Conservation (phyloP, 1,140 invertebrate species). For the Cotesia chilonis region DNA sequence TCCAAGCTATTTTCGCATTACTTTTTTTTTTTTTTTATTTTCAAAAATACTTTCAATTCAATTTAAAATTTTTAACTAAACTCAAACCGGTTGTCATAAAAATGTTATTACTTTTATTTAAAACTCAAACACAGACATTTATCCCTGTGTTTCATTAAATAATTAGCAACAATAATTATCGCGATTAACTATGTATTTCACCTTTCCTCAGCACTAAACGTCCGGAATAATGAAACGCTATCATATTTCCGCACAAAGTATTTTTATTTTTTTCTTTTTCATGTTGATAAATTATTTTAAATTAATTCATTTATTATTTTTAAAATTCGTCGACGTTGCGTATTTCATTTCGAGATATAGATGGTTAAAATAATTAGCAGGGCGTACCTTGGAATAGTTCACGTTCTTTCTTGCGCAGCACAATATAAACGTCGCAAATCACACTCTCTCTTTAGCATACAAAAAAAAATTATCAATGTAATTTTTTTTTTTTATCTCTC, state of each 20-base stretch:
- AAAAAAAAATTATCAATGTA: slow-evolving; percentile 26
- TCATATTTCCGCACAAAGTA: slow-evolving; percentile 64
- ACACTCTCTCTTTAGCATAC: slow-evolving; percentile 54
- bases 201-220: slow-evolving; percentile 68
- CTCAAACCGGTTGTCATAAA: slow-evolving; percentile 6
- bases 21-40: slow-evolving; percentile 43
- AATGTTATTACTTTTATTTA: not conserved
- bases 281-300: slow-evolving; percentile 42
- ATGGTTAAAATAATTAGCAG: slow-evolving; percentile 65
- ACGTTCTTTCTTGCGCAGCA: slow-evolving; percentile 68
- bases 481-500: slow-evolving; percentile 17
- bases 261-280: slow-evolving; percentile 60
- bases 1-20: slow-evolving; percentile 55
- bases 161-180: slow-evolving; percentile 19
- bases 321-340: slow-evolving; percentile 54
- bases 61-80: not conserved
- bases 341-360: slow-evolving; percentile 63
- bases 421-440: slow-evolving; percentile 66
- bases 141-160: slow-evolving; percentile 13
- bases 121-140: slow-evolving; percentile 3
- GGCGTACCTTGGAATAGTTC: slow-evolving; percentile 68
- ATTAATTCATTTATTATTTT: slow-evolving; percentile 47
- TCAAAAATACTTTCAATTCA: slow-evolving; percentile 14
- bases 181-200: slow-evolving; percentile 58
- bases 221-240: slow-evolving; percentile 66